Evolutionary conservation across 1,140 invertebrate species (phyloP), one percentile per base, ranked within the genome.

Genomic region (Megalopta genalis): DNA sequence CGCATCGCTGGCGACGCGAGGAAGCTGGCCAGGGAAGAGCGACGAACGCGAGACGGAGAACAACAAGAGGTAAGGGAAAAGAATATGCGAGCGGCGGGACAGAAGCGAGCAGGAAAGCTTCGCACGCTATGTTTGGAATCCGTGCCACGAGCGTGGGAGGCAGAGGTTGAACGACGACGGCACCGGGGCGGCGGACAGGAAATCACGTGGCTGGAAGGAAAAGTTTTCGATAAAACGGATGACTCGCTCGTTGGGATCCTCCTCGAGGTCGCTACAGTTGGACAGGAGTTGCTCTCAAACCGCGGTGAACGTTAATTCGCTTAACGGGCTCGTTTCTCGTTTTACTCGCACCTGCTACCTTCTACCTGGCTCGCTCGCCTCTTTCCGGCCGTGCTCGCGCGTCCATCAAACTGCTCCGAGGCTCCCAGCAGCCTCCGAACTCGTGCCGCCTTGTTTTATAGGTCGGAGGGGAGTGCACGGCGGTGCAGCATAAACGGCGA

Each of bases 261-360:
- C 62, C 25, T 14, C 10, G 57, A 49, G 8, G 18, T 18, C 23
- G 25, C 46, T 14, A 37, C 46, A 32, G 23, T 59, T 9, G 77
- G 59, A 73, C 67, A 64, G 76, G 77, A 86, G 84, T 86, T 86
- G 77, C 57, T 62, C 73, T 60, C 37, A 46, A 52, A 62, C 37
- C 57, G 60, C 59, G 65, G 57, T 46, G 60, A 54, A 72, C 73
- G 82, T 87, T 87, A 86, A 87, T 87, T 81, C 57, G 79, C 39
- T 81, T 86, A 87, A 87, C 82, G 75, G 84, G 67, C 85, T 82
- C 74, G 70, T 84, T 87, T 85, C 76, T 84, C 71, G 62, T 67
- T 59, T 77, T 77, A 42, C 77, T 72, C 62, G 62, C 82, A 84
- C 54, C 66, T 76, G 70, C 62, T 62, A 60, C 60, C 69, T 37